Evolutionary conservation across 2,113 vertebrate genomes (phyloP).

Genomic region (Apteryx owenii): DNA sequence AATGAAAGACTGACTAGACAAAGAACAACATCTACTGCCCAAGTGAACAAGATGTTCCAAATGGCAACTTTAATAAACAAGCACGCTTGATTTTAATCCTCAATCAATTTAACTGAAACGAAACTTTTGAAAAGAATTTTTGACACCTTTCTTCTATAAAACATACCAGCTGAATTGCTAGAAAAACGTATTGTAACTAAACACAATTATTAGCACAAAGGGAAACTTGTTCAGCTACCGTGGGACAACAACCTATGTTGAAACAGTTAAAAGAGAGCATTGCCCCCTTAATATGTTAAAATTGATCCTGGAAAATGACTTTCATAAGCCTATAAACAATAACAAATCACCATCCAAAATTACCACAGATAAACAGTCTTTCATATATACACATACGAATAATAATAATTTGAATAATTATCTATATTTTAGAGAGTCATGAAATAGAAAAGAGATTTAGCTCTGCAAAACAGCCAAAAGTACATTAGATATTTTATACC

Average conservation of each 20-base stretch:
- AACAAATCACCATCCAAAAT: not conserved
- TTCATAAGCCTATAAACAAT: not conserved
- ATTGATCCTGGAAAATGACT: not conserved
- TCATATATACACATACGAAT: not conserved
- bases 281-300: not conserved
- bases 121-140: not conserved
- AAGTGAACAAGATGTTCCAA: not conserved
- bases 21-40: not conserved
- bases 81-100: not conserved
- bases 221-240: not conserved
- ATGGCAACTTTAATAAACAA: not conserved
- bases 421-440: not conserved
- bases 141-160: not conserved
- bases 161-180: not conserved
- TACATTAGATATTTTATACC: not conserved
- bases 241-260: not conserved
- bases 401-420: not conserved
- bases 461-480: not conserved
- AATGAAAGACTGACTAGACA: slow-evolving; percentile 22
- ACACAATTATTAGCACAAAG: not conserved
- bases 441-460: not conserved
- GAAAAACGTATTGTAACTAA: not conserved
- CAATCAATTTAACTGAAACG: not conserved
- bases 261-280: not conserved
- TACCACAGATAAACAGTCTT: not conserved